These are phyloP conservation scores for Thamnaconus septentrionalis DNA, from an alignment of 2,113 vertebrate genomes.

Conservation along the genomic window DNA sequence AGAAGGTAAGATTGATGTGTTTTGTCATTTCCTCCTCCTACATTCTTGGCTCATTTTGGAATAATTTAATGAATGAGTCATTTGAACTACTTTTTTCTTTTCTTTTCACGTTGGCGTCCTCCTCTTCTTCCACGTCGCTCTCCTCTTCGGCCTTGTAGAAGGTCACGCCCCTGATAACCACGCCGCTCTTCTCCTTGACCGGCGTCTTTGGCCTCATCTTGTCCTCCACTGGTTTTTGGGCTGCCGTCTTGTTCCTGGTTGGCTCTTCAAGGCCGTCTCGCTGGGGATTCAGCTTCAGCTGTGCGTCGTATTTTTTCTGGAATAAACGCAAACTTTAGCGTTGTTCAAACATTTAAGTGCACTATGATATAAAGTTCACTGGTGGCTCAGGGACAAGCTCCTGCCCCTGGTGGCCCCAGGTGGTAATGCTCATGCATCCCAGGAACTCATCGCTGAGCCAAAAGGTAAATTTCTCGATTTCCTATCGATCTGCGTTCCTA, in stretches of 20 bases:
- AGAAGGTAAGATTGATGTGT: too few species aligned
- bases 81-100: slow-evolving; percentile 28
- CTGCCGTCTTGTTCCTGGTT: slow-evolving; percentile 34
- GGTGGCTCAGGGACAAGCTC: not conserved
- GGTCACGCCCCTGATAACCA: slow-evolving; percentile 83
- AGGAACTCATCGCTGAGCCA: too few species aligned
- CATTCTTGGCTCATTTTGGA: not conserved
- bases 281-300: slow-evolving; percentile 53
- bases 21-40: not conserved
- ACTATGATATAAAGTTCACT: not conserved
- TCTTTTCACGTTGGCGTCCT: slow-evolving; percentile 68
- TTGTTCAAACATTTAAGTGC: not conserved
- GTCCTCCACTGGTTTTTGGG: slow-evolving; percentile 31
- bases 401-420: too few species aligned
- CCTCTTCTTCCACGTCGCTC: slow-evolving; percentile 73
- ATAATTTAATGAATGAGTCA: not conserved
- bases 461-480: too few species aligned
- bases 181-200: slow-evolving; percentile 63
- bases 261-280: slow-evolving; percentile 37
- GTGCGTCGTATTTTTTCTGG: slow-evolving; percentile 78
- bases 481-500: too few species aligned
- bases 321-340: not conserved
- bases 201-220: slow-evolving; percentile 15
- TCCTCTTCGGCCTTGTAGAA: slow-evolving; percentile 83
- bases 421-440: too few species aligned